These are phyloP conservation scores for Microtus richardsoni DNA, from an alignment of 2,113 vertebrate species.

Conservation along the genomic window DNA sequence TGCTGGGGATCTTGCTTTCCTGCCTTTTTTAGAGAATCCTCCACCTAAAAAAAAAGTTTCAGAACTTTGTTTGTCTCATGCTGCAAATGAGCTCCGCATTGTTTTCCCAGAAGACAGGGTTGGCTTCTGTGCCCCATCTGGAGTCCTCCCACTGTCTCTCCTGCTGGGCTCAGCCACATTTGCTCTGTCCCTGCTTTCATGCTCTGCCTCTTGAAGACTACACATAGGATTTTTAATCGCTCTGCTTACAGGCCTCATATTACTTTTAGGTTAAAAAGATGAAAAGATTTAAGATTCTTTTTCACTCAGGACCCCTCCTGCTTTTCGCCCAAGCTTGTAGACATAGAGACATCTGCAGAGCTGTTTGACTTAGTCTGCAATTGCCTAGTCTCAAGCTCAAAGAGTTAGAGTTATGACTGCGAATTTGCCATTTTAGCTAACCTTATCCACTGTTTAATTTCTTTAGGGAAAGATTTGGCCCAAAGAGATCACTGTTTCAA, in stretches of 20 bases:
- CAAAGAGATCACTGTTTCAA: constrained; percentile 48
- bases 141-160: background rate
- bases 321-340: background rate
- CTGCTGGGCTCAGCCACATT: background rate
- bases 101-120: background rate
- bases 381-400: background rate
- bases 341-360: background rate
- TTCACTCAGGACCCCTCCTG: background rate
- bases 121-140: background rate
- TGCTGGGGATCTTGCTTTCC: background rate
- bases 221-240: background rate
- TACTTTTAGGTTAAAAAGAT: constrained; percentile 17
- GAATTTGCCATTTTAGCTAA: constrained; percentile 61
- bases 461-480: constrained; percentile 56
- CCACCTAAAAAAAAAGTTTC: background rate
- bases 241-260: background rate
- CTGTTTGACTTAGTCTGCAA: background rate
- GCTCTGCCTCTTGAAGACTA: background rate
- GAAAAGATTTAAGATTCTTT: background rate
- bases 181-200: background rate
- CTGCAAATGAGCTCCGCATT: background rate
- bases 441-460: constrained; percentile 60
- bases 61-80: background rate
- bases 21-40: background rate
- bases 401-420: constrained; percentile 42